Percentiles rank a stretch among this genome's conserved stretches.
Conservation (phyloP, 2,888 invertebrate species). For the Drosophila leonis region DNA sequence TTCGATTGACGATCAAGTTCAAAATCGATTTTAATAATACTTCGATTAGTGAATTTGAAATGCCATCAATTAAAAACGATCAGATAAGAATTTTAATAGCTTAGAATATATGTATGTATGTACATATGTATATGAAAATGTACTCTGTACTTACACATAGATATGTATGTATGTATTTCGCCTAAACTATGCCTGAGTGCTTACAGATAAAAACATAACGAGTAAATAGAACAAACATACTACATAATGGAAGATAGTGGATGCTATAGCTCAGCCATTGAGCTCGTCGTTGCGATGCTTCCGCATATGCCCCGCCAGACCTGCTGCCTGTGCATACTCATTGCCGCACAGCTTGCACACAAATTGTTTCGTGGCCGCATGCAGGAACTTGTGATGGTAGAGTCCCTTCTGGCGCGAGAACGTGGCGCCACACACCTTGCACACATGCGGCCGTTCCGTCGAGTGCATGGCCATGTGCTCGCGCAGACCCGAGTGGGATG, state of each 20-base stretch:
- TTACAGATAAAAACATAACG: slow-evolving; percentile 34
- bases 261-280: slow-evolving; percentile 29
- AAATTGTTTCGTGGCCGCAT: slow-evolving; percentile 79
- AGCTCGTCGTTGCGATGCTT: slow-evolving; percentile 76
- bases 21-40: background rate
- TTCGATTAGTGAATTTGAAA: slow-evolving; percentile 5
- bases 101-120: background rate
- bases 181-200: slow-evolving; percentile 51
- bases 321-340: slow-evolving; percentile 82
- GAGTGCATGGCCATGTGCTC: slow-evolving; percentile 83
- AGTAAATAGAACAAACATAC: slow-evolving; percentile 4
- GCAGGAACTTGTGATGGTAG: slow-evolving; percentile 80
- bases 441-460: slow-evolving; percentile 75
- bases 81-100: slow-evolving; percentile 34
- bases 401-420: slow-evolving; percentile 81
- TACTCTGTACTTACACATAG: background rate
- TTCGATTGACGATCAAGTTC: background rate
- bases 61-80: slow-evolving; percentile 5
- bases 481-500: slow-evolving; percentile 72
- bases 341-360: slow-evolving; percentile 81
- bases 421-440: slow-evolving; percentile 74
- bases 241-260: slow-evolving; percentile 27
- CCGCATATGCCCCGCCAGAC: slow-evolving; percentile 83
- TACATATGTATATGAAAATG: background rate
- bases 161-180: slow-evolving; percentile 3